Evolutionary conservation across 2,888 invertebrate species (phyloP).

Genomic region (Laspeyria flexula): DNA sequence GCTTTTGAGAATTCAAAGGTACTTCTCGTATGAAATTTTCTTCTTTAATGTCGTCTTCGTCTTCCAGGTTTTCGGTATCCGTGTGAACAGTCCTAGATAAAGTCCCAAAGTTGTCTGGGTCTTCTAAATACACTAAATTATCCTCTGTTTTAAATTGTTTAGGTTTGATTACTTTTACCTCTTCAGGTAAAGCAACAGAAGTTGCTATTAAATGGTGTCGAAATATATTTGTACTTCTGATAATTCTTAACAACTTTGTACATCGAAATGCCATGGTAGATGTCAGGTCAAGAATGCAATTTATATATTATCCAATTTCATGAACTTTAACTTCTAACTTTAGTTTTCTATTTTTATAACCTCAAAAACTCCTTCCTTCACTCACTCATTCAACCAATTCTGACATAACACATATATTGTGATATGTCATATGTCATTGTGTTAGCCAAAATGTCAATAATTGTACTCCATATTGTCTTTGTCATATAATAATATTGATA

Average conservation of each 20-base stretch:
- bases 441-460: too few relatives aligned
- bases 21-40: conserved; percentile 84
- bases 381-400: too few relatives aligned
- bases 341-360: too few relatives aligned
- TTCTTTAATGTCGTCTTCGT: conserved; percentile 87
- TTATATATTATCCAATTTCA: too few relatives aligned
- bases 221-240: conserved; percentile 45
- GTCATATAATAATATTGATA: too few relatives aligned
- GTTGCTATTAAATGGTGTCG: conserved; percentile 51
- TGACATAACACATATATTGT: too few relatives aligned
- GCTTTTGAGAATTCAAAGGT: conserved; percentile 79
- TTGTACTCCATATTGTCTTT: too few relatives aligned
- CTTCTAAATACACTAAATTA: conserved; percentile 66
- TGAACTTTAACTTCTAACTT: too few relatives aligned
- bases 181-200: conserved; percentile 34
- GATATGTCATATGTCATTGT: too few relatives aligned
- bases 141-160: conserved; percentile 67
- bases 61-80: conserved; percentile 60
- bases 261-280: conserved; percentile 61
- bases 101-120: conserved; percentile 87
- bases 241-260: conserved; percentile 51
- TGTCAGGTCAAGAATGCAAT: too few relatives aligned
- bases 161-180: conserved; percentile 42
- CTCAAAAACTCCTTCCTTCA: too few relatives aligned
- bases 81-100: conserved; percentile 51